Conservation (phyloP, 2,888 invertebrate genomes). For the Allygus modestus region DNA sequence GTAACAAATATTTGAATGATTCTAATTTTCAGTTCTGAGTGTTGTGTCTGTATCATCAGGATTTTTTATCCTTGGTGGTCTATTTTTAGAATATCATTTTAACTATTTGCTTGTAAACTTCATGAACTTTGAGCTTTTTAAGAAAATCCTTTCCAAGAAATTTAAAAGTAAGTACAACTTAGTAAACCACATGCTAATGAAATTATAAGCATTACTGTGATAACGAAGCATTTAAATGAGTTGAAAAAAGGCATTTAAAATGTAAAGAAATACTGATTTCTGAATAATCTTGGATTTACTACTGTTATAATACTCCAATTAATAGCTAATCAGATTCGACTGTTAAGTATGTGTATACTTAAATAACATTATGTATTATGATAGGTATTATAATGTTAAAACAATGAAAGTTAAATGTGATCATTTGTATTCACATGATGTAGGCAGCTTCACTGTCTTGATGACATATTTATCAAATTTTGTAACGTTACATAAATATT, state of each 20-base stretch:
- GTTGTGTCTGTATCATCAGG: no score
- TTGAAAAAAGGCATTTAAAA: constrained; percentile 20
- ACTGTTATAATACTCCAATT: not conserved
- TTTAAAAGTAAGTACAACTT: not conserved
- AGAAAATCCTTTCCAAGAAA: not conserved
- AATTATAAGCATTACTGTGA: constrained; percentile 34
- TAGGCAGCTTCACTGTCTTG: not conserved
- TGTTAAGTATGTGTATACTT: not conserved
- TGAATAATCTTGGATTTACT: not conserved
- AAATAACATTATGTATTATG: not conserved
- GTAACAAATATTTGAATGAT: not conserved
- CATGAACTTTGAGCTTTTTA: no score
- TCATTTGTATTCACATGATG: not conserved
- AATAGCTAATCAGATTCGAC: not conserved
- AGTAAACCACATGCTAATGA: not conserved
- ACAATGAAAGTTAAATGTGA: not conserved
- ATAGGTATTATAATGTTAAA: not conserved
- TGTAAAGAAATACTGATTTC: not conserved
- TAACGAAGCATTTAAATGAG: constrained; percentile 33
- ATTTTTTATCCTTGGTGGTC: no score
- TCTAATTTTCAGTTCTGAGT: no score
- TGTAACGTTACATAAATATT: no score
- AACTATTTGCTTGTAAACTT: no score
- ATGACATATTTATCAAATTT: no score
- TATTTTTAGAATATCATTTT: no score